Percentiles rank a stretch among this genome's conserved stretches.
phyloP scores from a whole-genome alignment of 2,888 invertebrate genomes.

The Campopleginae sp. region DNA sequence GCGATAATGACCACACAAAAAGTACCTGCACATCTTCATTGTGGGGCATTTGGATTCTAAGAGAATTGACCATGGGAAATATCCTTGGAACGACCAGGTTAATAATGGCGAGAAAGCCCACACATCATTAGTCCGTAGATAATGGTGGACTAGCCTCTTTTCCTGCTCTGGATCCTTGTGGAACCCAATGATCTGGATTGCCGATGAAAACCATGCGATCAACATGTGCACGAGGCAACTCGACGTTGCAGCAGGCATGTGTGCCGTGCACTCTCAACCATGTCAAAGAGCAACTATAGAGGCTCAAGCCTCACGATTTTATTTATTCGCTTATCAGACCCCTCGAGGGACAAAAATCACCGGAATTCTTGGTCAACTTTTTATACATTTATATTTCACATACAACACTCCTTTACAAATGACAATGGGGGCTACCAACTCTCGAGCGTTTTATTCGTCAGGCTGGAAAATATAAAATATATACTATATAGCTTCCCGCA shows the following conservation, averaged over 20 bases:
- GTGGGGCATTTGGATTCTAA: not conserved
- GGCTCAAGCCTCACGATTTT: not conserved
- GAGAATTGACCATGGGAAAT: not conserved
- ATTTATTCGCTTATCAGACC: not conserved
- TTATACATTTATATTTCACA: not conserved
- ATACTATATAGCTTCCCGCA: not conserved
- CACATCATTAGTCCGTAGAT: constrained; percentile 16
- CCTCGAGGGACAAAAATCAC: not conserved
- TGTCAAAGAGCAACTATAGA: not conserved
- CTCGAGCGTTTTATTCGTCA: not conserved
- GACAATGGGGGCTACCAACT: not conserved
- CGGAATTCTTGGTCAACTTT: not conserved
- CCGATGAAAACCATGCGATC: constrained; percentile 20
- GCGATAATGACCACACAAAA: constrained; percentile 22
- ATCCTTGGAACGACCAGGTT: constrained; percentile 3
- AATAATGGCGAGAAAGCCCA: not conserved
- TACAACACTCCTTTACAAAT: not conserved
- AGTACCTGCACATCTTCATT: constrained; percentile 17
- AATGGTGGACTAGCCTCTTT: not conserved
- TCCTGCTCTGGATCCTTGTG: constrained; percentile 13
- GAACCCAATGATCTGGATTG: constrained; percentile 22
- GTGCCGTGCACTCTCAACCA: not conserved
- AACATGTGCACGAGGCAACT: constrained; percentile 3
- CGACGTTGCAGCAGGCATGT: constrained; percentile 4
- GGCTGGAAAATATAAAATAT: not conserved